phyloP scores from a whole-genome alignment of 2,888 invertebrate genomes.

The Antheraea yamamai region DNA sequence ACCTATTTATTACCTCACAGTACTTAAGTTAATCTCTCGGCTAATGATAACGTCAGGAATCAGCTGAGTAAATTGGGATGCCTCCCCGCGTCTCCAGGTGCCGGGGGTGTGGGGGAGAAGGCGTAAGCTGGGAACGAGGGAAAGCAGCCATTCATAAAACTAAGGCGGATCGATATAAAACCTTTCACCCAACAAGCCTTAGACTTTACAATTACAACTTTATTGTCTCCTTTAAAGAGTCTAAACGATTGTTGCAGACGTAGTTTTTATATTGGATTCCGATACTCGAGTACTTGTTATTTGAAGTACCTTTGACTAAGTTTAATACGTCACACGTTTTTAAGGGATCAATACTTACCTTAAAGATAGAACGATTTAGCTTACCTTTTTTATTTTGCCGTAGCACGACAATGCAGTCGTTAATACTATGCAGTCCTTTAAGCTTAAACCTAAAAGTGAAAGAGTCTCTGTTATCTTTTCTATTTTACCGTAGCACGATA shows the following conservation, averaged over 20 bases:
- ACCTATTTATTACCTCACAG: conserved; percentile 13
- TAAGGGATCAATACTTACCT: background rate
- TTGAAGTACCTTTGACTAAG: background rate
- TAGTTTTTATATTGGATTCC: conserved; percentile 3
- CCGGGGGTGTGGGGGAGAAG: conserved; percentile 31
- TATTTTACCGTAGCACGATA: no score
- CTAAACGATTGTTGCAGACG: background rate
- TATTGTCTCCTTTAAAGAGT: conserved; percentile 8
- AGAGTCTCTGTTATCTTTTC: no score
- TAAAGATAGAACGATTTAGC: no score
- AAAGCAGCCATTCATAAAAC: conserved; percentile 75
- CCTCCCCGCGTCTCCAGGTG: conserved; percentile 35
- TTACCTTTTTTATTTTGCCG: no score
- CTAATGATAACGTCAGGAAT: conserved; percentile 57
- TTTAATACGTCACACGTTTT: background rate
- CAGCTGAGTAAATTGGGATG: conserved; percentile 55
- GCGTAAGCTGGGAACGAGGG: conserved; percentile 34
- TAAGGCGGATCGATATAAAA: conserved; percentile 71
- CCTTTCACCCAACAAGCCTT: conserved; percentile 48
- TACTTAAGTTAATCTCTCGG: conserved; percentile 47
- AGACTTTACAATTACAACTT: conserved; percentile 21
- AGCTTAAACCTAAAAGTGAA: no score
- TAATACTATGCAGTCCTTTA: no score
- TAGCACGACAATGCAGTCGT: no score
- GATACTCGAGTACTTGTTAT: background rate